phyloP scores from a whole-genome alignment of 1,140 invertebrate species.

The Melitaea cinxia region DNA sequence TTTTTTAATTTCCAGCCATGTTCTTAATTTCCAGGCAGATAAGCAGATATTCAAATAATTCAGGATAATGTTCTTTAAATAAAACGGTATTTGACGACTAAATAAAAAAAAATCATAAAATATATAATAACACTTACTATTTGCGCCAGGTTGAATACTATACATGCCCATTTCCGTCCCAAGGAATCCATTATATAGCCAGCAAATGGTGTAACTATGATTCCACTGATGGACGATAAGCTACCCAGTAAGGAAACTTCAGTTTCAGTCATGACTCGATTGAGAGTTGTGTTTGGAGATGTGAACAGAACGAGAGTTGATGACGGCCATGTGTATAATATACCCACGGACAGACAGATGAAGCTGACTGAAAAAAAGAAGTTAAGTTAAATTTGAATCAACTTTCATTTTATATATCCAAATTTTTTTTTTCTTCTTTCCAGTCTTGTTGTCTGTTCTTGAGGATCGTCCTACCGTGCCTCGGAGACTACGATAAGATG shows the following conservation, averaged over 20 bases:
- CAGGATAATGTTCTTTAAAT: too few relatives aligned
- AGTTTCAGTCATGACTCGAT: conserved; percentile 53
- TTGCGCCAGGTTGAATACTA: conserved; percentile 42
- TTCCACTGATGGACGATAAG: conserved; percentile 49
- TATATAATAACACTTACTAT: conserved; percentile 55
- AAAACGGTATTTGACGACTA: too few relatives aligned
- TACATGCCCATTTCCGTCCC: conserved; percentile 54
- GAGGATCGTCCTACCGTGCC: too few relatives aligned
- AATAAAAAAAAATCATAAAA: neutral
- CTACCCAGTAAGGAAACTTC: conserved; percentile 59
- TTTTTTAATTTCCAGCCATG: too few relatives aligned
- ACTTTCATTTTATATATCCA: too few relatives aligned
- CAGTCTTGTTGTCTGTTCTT: too few relatives aligned
- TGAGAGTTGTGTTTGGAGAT: conserved; percentile 55
- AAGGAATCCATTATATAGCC: conserved; percentile 51
- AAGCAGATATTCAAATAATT: too few relatives aligned
- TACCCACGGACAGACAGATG: conserved; percentile 47
- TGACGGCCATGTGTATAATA: conserved; percentile 62
- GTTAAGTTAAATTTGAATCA: neutral
- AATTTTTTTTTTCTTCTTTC: too few relatives aligned
- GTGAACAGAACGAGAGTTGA: conserved; percentile 53
- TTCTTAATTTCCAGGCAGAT: too few relatives aligned
- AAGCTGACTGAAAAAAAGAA: conserved; percentile 52
- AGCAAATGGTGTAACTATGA: conserved; percentile 50
- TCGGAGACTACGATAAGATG: too few relatives aligned